Conservation (phyloP, 1,140 invertebrate genomes). For the Alviniconcha marisindica region DNA sequence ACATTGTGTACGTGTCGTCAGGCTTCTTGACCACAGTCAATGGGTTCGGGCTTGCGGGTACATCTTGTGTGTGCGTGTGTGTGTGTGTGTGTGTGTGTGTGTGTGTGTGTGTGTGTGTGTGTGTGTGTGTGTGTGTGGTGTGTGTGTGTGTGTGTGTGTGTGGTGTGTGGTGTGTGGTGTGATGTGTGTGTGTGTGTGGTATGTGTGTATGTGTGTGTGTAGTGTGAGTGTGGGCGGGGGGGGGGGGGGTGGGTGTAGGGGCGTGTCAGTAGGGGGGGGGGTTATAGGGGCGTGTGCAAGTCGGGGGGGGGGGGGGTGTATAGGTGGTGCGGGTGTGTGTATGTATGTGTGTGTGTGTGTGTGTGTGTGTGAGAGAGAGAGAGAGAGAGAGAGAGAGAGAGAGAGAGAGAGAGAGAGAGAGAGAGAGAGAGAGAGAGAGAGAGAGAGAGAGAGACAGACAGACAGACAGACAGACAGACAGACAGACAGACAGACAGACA, state of each 20-base stretch:
- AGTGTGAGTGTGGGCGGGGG: neutral
- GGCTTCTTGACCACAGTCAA: neutral
- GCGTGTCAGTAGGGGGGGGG: too few relatives aligned
- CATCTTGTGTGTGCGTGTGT: neutral
- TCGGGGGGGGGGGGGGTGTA: too few relatives aligned
- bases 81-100: neutral
- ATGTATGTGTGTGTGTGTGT: neutral
- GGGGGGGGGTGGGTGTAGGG: too few relatives aligned
- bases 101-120: neutral
- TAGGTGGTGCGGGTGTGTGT: neutral
- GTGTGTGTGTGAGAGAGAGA: neutral
- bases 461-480: neutral
- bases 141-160: neutral
- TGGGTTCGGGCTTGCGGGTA: neutral
- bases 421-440: constrained; percentile 15
- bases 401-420: constrained; percentile 6
- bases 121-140: neutral
- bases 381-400: neutral
- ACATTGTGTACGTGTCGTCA: neutral
- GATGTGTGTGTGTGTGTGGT: neutral
- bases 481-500: neutral
- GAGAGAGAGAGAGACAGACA: neutral
- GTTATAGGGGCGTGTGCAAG: too few relatives aligned
- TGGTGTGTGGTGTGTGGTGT: neutral
- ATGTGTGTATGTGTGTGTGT: neutral